A percentile compares a stretch with the other conserved stretches of the same genome.
Conservation (phyloP, 1,140 invertebrate species). For the Atta colombica region DNA sequence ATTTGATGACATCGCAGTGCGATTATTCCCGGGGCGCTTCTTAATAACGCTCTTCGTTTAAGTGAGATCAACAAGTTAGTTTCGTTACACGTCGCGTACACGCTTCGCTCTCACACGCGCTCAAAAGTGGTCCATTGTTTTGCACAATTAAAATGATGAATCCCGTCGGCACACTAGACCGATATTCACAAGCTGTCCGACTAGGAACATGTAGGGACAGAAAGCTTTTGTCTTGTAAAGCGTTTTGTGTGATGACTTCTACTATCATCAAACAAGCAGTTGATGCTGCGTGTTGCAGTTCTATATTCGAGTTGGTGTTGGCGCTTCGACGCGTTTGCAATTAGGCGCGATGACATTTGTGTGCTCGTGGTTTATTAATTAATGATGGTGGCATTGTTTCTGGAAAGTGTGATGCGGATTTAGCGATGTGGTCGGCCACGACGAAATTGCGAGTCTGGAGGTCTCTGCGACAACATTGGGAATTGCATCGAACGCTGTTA, state of each 20-base stretch:
- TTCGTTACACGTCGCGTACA: slow-evolving; percentile 38
- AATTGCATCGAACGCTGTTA: slow-evolving; percentile 22
- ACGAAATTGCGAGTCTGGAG: neutral
- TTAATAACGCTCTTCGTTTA: slow-evolving; percentile 47
- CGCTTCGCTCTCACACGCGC: slow-evolving; percentile 5
- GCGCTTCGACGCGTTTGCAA: slow-evolving; percentile 13
- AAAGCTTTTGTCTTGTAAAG: slow-evolving; percentile 32
- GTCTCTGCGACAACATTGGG: neutral
- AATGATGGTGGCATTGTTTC: slow-evolving; percentile 24
- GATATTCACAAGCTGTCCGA: slow-evolving; percentile 18
- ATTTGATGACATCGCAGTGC: neutral
- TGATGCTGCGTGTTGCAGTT: neutral
- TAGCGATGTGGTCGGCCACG: neutral
- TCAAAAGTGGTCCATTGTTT: slow-evolving; percentile 32
- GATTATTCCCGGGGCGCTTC: slow-evolving; percentile 35
- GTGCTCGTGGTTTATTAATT: slow-evolving; percentile 49
- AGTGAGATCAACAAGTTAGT: slow-evolving; percentile 60
- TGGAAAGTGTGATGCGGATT: slow-evolving; percentile 21
- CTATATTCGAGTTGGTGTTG: neutral
- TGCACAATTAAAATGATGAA: slow-evolving; percentile 46
- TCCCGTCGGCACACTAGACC: neutral
- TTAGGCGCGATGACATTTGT: slow-evolving; percentile 37
- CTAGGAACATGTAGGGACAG: neutral
- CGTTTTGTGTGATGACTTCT: slow-evolving; percentile 21
- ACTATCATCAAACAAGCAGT: neutral